phyloP scores from a whole-genome alignment of 2,113 vertebrate genomes.

The Lepus europaeus region DNA sequence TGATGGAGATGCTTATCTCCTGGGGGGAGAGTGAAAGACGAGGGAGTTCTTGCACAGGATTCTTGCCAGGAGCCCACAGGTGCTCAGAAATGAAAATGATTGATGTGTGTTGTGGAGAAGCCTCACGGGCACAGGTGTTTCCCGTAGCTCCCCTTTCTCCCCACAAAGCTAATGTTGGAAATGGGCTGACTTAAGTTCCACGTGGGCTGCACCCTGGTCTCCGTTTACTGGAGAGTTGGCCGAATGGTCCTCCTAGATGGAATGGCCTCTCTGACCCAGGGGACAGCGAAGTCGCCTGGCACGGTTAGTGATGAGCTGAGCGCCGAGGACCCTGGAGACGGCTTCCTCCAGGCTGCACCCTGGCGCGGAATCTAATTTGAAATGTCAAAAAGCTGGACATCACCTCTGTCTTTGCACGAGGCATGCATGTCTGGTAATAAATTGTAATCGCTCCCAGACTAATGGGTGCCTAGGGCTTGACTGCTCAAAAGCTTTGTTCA shows the following conservation, averaged over 20 bases:
- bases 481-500: not conserved
- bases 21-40: not conserved
- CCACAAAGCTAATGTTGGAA: not conserved
- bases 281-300: not conserved
- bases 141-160: not conserved
- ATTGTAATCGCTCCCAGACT: not conserved
- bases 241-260: not conserved
- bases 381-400: not conserved
- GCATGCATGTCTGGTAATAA: not conserved
- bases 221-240: not conserved
- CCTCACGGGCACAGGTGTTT: not conserved
- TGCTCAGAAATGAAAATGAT: no score
- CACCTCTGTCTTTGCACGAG: not conserved
- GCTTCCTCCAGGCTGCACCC: not conserved
- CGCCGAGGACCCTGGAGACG: not conserved
- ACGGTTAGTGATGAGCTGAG: not conserved
- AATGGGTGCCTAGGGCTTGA: not conserved
- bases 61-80: not conserved
- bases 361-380: not conserved
- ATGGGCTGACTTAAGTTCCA: not conserved
- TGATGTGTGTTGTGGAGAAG: not conserved
- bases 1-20: not conserved
- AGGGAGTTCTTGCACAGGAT: not conserved
- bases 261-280: no score
- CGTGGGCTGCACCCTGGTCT: accelerated